Evolutionary conservation across 2,888 invertebrate species (phyloP).

Genomic region (Automeris io): DNA sequence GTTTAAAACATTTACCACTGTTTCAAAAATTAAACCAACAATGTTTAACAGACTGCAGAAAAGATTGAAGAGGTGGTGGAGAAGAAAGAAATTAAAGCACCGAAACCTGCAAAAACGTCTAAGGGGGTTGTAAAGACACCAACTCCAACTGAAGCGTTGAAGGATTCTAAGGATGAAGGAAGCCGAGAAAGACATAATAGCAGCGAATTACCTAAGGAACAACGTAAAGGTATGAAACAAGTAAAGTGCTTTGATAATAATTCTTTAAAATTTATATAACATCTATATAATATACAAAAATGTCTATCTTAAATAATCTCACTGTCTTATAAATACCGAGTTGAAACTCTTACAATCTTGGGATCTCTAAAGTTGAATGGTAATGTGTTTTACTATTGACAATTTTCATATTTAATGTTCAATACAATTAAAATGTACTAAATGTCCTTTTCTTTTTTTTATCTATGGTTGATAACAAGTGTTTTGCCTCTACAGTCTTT

Average conservation of each 20-base stretch:
- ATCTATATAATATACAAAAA: too few relatives aligned
- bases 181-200: constrained; percentile 28
- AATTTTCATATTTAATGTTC: too few relatives aligned
- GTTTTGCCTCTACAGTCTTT: too few relatives aligned
- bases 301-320: too few relatives aligned
- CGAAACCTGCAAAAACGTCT: constrained; percentile 35
- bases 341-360: background rate
- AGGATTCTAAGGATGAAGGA: constrained; percentile 36
- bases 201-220: constrained; percentile 58
- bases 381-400: too few relatives aligned
- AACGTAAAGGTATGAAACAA: constrained; percentile 55
- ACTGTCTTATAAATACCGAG: background rate
- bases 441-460: too few relatives aligned
- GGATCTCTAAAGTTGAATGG: background rate
- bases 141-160: constrained; percentile 28
- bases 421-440: too few relatives aligned
- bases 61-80: constrained; percentile 56
- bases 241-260: too few relatives aligned
- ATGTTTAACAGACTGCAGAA: constrained; percentile 23
- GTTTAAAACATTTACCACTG: too few relatives aligned
- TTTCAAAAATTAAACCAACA: background rate
- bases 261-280: too few relatives aligned
- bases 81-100: constrained; percentile 44
- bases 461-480: too few relatives aligned
- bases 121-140: constrained; percentile 30